Evolutionary conservation across 2,113 vertebrate species (phyloP).

Genomic region (Eretmochelys imbricata): DNA sequence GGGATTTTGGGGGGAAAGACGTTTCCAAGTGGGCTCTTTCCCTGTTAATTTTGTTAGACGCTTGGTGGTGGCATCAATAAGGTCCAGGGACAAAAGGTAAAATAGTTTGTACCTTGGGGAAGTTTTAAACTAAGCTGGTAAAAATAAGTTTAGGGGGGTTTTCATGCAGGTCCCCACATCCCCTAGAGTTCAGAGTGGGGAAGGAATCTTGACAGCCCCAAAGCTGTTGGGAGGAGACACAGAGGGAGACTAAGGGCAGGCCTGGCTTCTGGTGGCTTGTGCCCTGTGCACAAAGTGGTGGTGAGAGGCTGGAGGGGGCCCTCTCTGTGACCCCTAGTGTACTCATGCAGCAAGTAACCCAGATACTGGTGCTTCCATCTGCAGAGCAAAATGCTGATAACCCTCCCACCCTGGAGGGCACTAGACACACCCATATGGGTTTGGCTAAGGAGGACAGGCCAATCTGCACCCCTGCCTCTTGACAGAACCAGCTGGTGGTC

Average conservation of each 20-base stretch:
- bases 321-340: neutral
- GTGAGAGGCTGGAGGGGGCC: neutral
- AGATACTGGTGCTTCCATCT: neutral
- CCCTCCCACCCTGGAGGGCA: neutral
- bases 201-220: no score
- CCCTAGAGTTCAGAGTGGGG: no score
- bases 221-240: neutral
- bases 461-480: neutral
- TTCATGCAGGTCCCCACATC: no score
- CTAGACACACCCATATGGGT: neutral
- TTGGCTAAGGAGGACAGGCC: neutral
- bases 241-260: no score
- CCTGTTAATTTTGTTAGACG: no score
- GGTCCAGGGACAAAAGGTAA: no score
- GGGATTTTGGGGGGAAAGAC: no score
- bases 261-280: neutral
- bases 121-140: no score
- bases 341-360: neutral
- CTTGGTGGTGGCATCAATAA: no score
- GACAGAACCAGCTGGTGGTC: neutral
- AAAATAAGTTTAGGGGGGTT: no score
- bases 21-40: no score
- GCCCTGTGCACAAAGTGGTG: neutral
- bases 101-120: no score
- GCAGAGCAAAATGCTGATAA: neutral